phyloP scores from a whole-genome alignment of 2,888 invertebrate species.

The Empis livida region DNA sequence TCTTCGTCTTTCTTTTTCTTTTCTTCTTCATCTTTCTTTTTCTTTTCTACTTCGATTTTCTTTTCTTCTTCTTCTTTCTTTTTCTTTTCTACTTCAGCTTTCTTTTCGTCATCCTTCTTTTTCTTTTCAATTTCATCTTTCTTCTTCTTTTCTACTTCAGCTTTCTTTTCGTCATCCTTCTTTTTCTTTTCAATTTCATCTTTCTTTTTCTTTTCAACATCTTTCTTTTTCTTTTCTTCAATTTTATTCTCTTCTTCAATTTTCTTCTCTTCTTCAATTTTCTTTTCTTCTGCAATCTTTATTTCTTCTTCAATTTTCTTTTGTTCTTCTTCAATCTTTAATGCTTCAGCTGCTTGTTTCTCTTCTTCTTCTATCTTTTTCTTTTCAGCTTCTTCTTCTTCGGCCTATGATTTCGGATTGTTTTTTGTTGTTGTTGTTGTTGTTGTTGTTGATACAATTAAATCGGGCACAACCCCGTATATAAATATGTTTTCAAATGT shows the following conservation, averaged over 20 bases:
- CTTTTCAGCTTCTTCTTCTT: conserved; percentile 17
- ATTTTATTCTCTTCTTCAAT: conserved; percentile 17
- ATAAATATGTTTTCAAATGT: no score
- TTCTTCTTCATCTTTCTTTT: conserved; percentile 19
- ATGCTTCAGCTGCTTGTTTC: conserved; percentile 23
- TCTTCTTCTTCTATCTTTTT: conserved; percentile 26
- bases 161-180: conserved; percentile 14
- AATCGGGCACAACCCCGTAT: no score
- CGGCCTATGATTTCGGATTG: conserved; percentile 16
- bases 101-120: conserved; percentile 11
- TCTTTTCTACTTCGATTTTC: conserved; percentile 22
- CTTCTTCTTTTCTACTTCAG: conserved; percentile 6
- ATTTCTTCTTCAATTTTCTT: conserved; percentile 35
- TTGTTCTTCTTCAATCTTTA: conserved; percentile 39
- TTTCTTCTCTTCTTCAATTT: conserved; percentile 37
- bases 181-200: conserved; percentile 36
- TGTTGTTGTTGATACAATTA: no score
- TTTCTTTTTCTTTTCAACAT: conserved; percentile 14
- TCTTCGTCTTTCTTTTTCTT: conserved; percentile 33
- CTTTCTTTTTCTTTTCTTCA: conserved; percentile 12
- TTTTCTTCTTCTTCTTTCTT: conserved; percentile 15
- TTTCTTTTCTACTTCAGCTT: conserved; percentile 12
- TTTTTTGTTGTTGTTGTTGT: not conserved
- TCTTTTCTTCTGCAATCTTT: conserved; percentile 26
- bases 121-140: conserved; percentile 1